Evolutionary conservation across 2,113 vertebrate species (phyloP), one percentile per base, ranked within the genome.

Genomic region (Benitochromis conjunctus): DNA sequence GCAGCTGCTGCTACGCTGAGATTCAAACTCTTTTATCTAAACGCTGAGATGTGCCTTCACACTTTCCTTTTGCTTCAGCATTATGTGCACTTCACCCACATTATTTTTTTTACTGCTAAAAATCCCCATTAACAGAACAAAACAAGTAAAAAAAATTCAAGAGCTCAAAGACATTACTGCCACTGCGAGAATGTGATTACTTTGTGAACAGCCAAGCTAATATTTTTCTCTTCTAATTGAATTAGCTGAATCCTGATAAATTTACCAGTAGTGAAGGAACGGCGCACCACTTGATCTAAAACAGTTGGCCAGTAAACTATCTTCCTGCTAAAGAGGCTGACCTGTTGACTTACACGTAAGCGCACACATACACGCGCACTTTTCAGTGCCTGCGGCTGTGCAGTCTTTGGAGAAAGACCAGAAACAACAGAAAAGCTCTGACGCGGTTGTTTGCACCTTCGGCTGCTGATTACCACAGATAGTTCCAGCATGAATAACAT

Each of bases 371-470:
- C 14, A 48, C 43, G 48, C 24, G 2, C 69, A 74, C n/a, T 31
- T 77, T 21, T 76, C n/a, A 14, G 16, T 24, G 60, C 74, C 80
- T 21, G 18, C 12, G 60, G 69, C 56, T 19, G 58, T 1, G 11
- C 51, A 82, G 56, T 5, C 21, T 88, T 82, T 91, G 74, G 89
- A 87, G 48, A 38, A 66, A 79, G 36, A 66, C 80, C 88, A 92
- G 74, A 84, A 76, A 66, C 64, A 84, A 88, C 66, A 82, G 34
- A 92, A 54, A 31, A 53, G 16, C 38, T 57, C 69, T 24, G 64
- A 87, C n/a, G 53, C 92, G 84, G 92, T 84, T 84, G 82, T 91
- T 86, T 87, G 46, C 38, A 79, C 76, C 54, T 82, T 87, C 24
- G 55, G 34, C 77, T 4, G 14, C 69, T 41, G 83, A 89, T 87